phyloP scores from a whole-genome alignment of 2,113 vertebrate genomes.

The Chaetodon auriga region DNA sequence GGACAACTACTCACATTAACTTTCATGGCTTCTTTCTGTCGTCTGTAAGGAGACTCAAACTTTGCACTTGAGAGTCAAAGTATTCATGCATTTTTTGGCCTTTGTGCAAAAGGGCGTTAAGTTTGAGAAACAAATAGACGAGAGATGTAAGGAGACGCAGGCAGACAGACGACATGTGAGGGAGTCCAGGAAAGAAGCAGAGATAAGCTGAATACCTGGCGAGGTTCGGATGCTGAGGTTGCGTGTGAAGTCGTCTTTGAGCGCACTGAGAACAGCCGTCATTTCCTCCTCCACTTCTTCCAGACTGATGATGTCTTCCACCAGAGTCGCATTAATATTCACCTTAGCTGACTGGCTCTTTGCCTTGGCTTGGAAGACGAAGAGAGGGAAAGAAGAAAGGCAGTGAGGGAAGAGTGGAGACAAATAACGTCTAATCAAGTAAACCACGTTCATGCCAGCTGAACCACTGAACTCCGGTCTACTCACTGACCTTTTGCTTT shows the following conservation, averaged over 20 bases:
- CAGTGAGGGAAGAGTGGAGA: constrained; percentile 40
- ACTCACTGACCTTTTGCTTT: constrained; percentile 88
- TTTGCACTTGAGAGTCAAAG: background rate
- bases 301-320: constrained; percentile 93
- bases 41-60: no score
- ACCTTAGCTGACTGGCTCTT: constrained; percentile 90
- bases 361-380: constrained; percentile 86
- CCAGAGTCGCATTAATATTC: constrained; percentile 90
- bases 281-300: constrained; percentile 90
- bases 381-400: constrained; percentile 25
- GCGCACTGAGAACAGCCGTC: constrained; percentile 84
- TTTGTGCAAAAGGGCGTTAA: background rate
- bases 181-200: background rate
- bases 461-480: constrained; percentile 3
- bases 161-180: background rate
- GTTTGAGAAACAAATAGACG: background rate
- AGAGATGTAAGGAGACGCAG: background rate
- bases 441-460: constrained; percentile 7
- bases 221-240: constrained; percentile 92
- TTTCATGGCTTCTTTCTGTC: no score
- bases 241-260: constrained; percentile 94
- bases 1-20: no score
- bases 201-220: constrained; percentile 83
- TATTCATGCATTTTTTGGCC: background rate
- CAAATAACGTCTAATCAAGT: constrained; percentile 31